Base-by-base conservation (phyloP, 2,888 invertebrate genomes). In the Torymus texanus region DNA sequence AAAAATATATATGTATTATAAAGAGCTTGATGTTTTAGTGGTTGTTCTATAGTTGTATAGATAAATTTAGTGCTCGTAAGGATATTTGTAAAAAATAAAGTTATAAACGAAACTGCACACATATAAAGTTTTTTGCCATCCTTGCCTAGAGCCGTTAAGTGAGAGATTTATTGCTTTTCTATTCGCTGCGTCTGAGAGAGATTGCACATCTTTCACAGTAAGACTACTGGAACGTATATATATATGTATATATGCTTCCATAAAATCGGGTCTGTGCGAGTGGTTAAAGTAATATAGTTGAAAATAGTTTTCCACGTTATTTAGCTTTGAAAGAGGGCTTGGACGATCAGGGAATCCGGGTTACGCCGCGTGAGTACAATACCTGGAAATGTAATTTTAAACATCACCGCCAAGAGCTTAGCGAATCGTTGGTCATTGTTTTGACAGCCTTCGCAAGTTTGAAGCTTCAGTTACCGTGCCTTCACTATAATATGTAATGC, bases 381-480 rank as follows among this genome's bases (percentile, higher is more conserved):
- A 67, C 75, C 55, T n/a, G 51, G 75, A 66, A 75, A 75, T 61
- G 67, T 75, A 75, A 75, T 75, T 75, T 75, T 75, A 75, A 75
- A 56, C 75, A n/a, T 29, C 14, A 51, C 18, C 16, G 24, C 14
- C 16, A 13, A 51, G 50, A 21, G 66, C 21, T 51, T 51, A 51
- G n/a, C 16, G 29, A 53, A 24, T 59, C 65, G 18, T 67, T 53
- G 24, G 16, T 67, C 53, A 59, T 59, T 66, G 51, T 59, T 75
- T 51, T 59, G 75, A 67, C 66, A 67, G 59, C 51, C 11, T 24
- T 67, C 51, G 29, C 50, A 58, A 65, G 50, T 18, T 65, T 66
- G 18, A 58, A 29, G 16, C 21, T 51, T 41, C 55, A 41, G 41
- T 41, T 63, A 65, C 62, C 50, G 29, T 56, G 56, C 53, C 56